Percentiles rank a stretch among this genome's conserved stretches.
Evolutionary conservation across 2,888 invertebrate genomes (phyloP).

Genomic region (Imbricaverruca yamaguchii): DNA sequence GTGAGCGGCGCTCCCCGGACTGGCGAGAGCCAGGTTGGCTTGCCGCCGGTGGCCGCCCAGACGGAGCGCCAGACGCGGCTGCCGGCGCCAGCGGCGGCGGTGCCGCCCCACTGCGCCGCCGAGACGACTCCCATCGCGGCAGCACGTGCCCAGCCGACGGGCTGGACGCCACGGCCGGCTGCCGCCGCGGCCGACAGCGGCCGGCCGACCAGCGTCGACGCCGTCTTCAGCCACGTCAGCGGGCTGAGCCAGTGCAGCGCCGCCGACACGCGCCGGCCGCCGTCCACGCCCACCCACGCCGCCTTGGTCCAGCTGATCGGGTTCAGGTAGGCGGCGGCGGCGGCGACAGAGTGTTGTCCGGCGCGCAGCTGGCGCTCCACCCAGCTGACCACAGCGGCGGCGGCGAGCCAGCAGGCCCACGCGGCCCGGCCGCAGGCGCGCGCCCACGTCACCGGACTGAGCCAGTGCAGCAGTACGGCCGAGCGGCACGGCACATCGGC

Average conservation of each 20-base stretch:
- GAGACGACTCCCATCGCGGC: background rate
- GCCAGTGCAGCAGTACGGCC: background rate
- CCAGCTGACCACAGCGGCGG: background rate
- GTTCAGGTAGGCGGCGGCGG: background rate
- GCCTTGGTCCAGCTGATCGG: background rate
- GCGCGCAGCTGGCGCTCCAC: background rate
- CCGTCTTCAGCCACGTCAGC: background rate
- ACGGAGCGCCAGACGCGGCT: background rate
- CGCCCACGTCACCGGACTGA: background rate
- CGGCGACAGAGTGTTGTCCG: too few species aligned
- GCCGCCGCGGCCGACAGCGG: background rate
- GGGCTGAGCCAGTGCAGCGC: background rate
- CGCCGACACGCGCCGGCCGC: background rate
- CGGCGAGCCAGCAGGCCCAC: background rate
- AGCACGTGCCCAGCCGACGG: background rate
- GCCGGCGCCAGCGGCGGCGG: background rate
- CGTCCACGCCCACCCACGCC: background rate
- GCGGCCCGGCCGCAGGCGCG: background rate
- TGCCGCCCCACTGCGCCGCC: background rate
- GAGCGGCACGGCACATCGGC: background rate
- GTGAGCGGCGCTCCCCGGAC: too few species aligned
- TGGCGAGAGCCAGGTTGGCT: too few species aligned
- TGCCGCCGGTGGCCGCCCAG: background rate
- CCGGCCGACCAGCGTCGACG: background rate
- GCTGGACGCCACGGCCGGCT: background rate